Base-by-base conservation (phyloP, 1,140 invertebrate species). In the Drosophila carrolli region DNA sequence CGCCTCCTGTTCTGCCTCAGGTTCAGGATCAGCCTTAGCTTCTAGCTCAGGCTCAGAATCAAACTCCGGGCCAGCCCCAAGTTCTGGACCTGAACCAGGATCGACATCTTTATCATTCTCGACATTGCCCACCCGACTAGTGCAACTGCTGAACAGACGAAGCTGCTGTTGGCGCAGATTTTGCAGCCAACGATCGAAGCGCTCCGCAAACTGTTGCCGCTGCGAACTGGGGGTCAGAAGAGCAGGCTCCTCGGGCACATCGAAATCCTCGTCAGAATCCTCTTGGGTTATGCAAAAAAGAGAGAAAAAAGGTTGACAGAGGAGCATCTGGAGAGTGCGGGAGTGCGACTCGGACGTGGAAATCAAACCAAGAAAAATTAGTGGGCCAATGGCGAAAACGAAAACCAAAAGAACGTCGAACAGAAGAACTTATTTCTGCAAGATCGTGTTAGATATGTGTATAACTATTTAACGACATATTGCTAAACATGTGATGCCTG, bases 401-500 rank as follows among this genome's bases (percentile, higher is more conserved):
- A 81, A 60, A 59, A 48, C 73, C 50, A 48, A 63, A 60, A 43
- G 46, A 72, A 32, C 57, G 57, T 16, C 66, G 66, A 70, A 72
- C 51, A 48, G 66, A 70, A 72, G 51, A 72, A 43, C 65, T 37
- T 56, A 71, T 71, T 71, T 71, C 67, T 71, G 66, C 55, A 66
- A 55, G 23, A 62, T 44, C 43, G 53, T 77, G 48, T 50, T 51
- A 51, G 14, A 50, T 75, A 67, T 76, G 73, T 67, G 65, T 75
- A 68, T 44, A 81, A 62, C 84, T 83, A 80, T 91, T 91, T 91
- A 91, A 88, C 88, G 78, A 77, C 80, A 79, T 66, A 78, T 73
- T 91, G 88, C 88, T 90, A 91, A 91, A 91, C 88, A 91, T 86
- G 82, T 91, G 82, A 90, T 75, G 72, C 44, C 53, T 32, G 19